Conservation (phyloP, 2,888 invertebrate genomes). For the Lasius fuliginosus region DNA sequence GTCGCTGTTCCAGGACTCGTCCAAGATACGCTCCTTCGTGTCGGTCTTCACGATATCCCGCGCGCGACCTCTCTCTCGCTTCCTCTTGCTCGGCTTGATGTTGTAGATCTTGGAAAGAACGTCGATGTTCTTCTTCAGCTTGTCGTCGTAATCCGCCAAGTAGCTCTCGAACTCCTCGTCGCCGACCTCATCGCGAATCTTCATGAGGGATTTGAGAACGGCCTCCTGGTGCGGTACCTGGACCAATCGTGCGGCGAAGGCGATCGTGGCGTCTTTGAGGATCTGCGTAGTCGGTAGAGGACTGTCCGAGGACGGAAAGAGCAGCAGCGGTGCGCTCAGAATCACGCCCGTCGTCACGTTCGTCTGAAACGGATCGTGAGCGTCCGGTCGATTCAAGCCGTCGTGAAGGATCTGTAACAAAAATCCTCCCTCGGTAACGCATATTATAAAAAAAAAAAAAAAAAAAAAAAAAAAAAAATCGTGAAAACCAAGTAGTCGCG, state of each 20-base stretch:
- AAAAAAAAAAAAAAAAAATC: too few species aligned
- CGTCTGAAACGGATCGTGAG: constrained; percentile 83
- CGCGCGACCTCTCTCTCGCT: constrained; percentile 12
- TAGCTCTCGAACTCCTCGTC: constrained; percentile 89
- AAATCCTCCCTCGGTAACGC: not conserved
- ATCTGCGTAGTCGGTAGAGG: constrained; percentile 76
- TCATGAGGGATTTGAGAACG: constrained; percentile 90
- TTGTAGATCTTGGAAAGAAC: constrained; percentile 89
- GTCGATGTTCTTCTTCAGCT: constrained; percentile 88
- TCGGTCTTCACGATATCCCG: constrained; percentile 42
- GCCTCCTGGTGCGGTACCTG: constrained; percentile 89
- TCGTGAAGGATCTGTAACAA: constrained; percentile 78
- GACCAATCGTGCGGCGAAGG: constrained; percentile 86
- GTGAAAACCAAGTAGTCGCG: not conserved
- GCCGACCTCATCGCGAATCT: constrained; percentile 91
- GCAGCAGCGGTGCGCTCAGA: constrained; percentile 84
- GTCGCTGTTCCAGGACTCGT: constrained; percentile 74
- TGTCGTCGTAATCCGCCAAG: constrained; percentile 85
- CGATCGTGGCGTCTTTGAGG: constrained; percentile 82
- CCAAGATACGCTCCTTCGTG: constrained; percentile 25
- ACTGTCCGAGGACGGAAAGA: constrained; percentile 82
- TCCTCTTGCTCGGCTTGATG: constrained; percentile 64
- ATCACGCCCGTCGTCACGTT: constrained; percentile 85
- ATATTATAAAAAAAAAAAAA: not conserved
- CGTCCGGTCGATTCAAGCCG: constrained; percentile 77